phyloP scores from a whole-genome alignment of 2,797 vertebrate genomes.

The Melanotaenia nigrans region DNA sequence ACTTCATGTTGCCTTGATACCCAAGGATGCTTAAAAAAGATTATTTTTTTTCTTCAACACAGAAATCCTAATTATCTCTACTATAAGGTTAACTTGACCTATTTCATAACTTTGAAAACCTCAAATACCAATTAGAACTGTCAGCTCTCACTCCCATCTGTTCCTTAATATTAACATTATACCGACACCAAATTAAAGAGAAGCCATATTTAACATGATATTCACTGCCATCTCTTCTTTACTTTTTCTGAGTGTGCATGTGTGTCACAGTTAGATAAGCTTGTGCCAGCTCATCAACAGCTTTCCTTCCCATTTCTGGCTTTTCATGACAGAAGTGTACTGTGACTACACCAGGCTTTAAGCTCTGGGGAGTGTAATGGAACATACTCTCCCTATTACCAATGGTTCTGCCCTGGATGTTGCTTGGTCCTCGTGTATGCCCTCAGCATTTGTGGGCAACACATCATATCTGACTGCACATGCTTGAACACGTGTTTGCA shows the following conservation, averaged over 20 bases:
- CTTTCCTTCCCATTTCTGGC: conserved; percentile 29
- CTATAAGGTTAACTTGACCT: background rate
- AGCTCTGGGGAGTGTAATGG: conserved; percentile 58
- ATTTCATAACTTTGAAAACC: conserved; percentile 16
- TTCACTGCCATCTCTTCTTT: conserved; percentile 53
- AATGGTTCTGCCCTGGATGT: conserved; percentile 50
- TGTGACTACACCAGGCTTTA: conserved; percentile 56
- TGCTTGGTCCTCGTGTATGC: conserved; percentile 33
- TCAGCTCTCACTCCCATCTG: conserved; percentile 18
- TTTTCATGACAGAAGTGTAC: conserved; percentile 50
- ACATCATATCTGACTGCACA: conserved; percentile 45
- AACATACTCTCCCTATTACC: conserved; percentile 68
- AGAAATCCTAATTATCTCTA: conserved; percentile 33
- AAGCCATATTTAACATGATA: conserved; percentile 41
- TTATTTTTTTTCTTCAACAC: background rate
- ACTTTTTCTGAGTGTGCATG: conserved; percentile 48
- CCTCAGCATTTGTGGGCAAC: conserved; percentile 26
- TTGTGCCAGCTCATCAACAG: conserved; percentile 49
- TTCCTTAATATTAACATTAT: conserved; percentile 42
- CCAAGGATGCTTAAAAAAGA: conserved; percentile 6
- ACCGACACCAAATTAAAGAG: conserved; percentile 40
- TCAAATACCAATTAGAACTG: conserved; percentile 24
- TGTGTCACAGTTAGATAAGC: conserved; percentile 68
- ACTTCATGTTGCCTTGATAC: background rate
- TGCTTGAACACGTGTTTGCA: conserved; percentile 52